Evolutionary conservation across 2,888 invertebrate genomes (phyloP).

Genomic region (Tridacna gigas): DNA sequence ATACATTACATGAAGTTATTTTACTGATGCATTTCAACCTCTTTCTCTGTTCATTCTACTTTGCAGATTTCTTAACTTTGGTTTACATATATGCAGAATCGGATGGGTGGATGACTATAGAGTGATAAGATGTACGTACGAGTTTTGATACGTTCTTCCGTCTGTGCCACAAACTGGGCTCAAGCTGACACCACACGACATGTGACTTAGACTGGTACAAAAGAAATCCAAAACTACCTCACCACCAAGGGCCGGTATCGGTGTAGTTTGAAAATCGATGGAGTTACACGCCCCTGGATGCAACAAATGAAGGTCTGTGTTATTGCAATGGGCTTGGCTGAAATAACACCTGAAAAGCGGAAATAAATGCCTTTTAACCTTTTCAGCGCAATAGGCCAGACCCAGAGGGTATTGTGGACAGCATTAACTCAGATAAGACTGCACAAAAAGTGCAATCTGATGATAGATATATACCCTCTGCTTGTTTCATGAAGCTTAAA

Average conservation of each 20-base stretch:
- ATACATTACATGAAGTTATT: no score
- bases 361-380: not conserved
- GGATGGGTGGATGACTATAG: no score
- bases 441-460: not conserved
- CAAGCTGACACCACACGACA: not conserved
- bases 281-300: slow-evolving; percentile 33
- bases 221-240: slow-evolving; percentile 36
- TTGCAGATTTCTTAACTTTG: no score
- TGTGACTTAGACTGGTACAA: slow-evolving; percentile 29
- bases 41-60: no score
- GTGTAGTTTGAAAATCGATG: slow-evolving; percentile 20
- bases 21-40: no score
- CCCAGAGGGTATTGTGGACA: not conserved
- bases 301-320: slow-evolving; percentile 19
- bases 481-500: not conserved
- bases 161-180: slow-evolving; percentile 21
- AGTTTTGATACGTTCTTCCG: slow-evolving; percentile 26
- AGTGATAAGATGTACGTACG: not conserved
- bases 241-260: slow-evolving; percentile 21
- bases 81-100: no score
- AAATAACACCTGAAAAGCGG: slow-evolving; percentile 26
- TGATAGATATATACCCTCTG: not conserved
- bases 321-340: slow-evolving; percentile 29
- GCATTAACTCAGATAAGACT: not conserved
- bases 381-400: not conserved